Percentiles rank a stretch among this genome's conserved stretches.
Conservation (phyloP, 2,888 invertebrate genomes). For the Galerucella calmariensis region DNA sequence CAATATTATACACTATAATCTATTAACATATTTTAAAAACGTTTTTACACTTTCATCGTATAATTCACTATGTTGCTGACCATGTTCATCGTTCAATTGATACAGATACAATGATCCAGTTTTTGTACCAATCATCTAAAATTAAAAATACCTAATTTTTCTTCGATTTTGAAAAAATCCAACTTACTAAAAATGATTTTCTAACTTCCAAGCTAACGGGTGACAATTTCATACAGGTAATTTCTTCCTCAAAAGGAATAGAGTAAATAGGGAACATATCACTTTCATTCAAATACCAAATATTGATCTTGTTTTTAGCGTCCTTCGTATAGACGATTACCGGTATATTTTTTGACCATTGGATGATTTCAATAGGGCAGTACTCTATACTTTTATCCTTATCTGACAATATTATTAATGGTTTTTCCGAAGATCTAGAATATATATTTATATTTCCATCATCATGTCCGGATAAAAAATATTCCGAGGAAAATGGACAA, state of each 20-base stretch:
- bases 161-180: not conserved
- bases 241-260: slow-evolving; percentile 62
- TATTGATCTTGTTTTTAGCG: slow-evolving; percentile 63
- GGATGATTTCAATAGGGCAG: slow-evolving; percentile 62
- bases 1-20: slow-evolving; percentile 51
- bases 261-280: slow-evolving; percentile 66
- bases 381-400: slow-evolving; percentile 55
- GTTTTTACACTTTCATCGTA: slow-evolving; percentile 63
- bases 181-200: slow-evolving; percentile 65
- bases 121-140: slow-evolving; percentile 66
- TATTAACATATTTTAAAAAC: slow-evolving; percentile 66
- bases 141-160: slow-evolving; percentile 35
- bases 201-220: slow-evolving; percentile 56
- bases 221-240: slow-evolving; percentile 65
- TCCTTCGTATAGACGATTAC: slow-evolving; percentile 68
- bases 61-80: slow-evolving; percentile 59
- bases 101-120: slow-evolving; percentile 65
- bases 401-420: slow-evolving; percentile 61
- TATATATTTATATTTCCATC: slow-evolving; percentile 68
- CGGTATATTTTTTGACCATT: slow-evolving; percentile 69
- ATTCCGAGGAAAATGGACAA: slow-evolving; percentile 66
- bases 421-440: slow-evolving; percentile 61
- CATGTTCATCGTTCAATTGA: slow-evolving; percentile 64
- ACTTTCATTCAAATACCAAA: slow-evolving; percentile 68
- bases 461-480: slow-evolving; percentile 67